Conservation (phyloP, 2,888 invertebrate genomes). For the Calameuta pallipes region DNA sequence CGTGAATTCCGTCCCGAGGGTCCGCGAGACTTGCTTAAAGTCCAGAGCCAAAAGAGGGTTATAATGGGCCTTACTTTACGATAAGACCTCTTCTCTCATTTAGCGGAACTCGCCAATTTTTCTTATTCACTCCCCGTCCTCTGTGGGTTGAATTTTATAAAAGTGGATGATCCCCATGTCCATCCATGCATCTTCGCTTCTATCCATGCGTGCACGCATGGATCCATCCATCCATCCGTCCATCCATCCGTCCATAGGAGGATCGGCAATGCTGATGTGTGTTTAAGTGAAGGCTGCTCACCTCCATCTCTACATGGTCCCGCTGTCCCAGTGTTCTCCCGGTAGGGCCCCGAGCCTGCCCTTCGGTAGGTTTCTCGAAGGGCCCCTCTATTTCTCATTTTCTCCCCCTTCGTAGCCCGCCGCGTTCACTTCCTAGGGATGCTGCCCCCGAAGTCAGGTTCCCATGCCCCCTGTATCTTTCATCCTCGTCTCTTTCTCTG, state of each 20-base stretch:
- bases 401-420: slow-evolving; percentile 29
- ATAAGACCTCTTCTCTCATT: too few species aligned
- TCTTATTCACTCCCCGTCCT: too few species aligned
- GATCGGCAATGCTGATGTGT: slow-evolving; percentile 31
- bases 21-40: too few species aligned
- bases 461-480: slow-evolving; percentile 59
- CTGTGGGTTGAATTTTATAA: too few species aligned
- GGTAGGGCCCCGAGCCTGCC: too few species aligned
- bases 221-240: neutral
- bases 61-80: too few species aligned
- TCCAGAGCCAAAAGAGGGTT: too few species aligned
- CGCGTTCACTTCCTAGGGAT: slow-evolving; percentile 62
- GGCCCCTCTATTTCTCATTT: slow-evolving; percentile 24
- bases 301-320: slow-evolving; percentile 17
- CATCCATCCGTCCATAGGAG: slow-evolving; percentile 18
- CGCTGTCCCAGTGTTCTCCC: slow-evolving; percentile 9
- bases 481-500: slow-evolving; percentile 28
- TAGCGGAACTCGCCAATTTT: too few species aligned
- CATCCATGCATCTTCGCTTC: too few species aligned
- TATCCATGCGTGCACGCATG: too few species aligned
- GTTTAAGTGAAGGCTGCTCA: slow-evolving; percentile 33
- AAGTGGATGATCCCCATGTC: too few species aligned
- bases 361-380: too few species aligned
- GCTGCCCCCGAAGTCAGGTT: slow-evolving; percentile 66
- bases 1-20: slow-evolving; percentile 22